Base-by-base conservation (phyloP, 2,113 vertebrate genomes). In the Ameiurus melas region DNA sequence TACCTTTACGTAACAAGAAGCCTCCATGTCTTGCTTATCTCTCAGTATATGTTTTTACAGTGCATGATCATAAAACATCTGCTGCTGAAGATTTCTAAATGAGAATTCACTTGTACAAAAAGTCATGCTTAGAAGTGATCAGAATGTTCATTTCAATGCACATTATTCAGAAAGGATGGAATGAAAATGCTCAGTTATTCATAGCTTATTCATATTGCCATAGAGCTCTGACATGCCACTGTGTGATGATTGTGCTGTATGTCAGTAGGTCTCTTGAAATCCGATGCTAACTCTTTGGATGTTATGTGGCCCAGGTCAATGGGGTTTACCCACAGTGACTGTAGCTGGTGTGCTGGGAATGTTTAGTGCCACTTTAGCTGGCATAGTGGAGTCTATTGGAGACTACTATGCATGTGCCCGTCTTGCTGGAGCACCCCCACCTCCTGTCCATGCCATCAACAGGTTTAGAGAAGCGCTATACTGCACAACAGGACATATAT, bases 391-490 rank as follows among this genome's bases (percentile, higher is more conserved):
- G 92, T 99, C 98, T 20, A 98, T 99, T 0, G 98, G 98, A 12
- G 98, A 99, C 91, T 99, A 99, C 89, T 99, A 99, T 13, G 97
- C 98, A 7, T 99, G 98, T 14, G 98, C 98, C 53, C 96, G 98
- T 55, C 95, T 99, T 85, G 96, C 97, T 0, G 98, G 98, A 55
- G 98, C 98, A 1, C 94, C 97, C 0, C 94, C 97, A 0, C 98
- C 98, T 88, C 98, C 98, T 0, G 93, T 99, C 71, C 98, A 99
- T 0, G 98, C 98, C 87, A 98, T 99, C 90, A 99, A 99, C 94
- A 97, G 98, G 98, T 99, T 82, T 64, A 91, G 83, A 86, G 73
- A n/a, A 39, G 30, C 33, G 39, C 55, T 47, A 22, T 27, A n/a
- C 13, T 27, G 73, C 12, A 51, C 16, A 51, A 43, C 3, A 30